Evolutionary conservation across 2,888 invertebrate genomes (phyloP).

Genomic region (Mythimna ferrago): DNA sequence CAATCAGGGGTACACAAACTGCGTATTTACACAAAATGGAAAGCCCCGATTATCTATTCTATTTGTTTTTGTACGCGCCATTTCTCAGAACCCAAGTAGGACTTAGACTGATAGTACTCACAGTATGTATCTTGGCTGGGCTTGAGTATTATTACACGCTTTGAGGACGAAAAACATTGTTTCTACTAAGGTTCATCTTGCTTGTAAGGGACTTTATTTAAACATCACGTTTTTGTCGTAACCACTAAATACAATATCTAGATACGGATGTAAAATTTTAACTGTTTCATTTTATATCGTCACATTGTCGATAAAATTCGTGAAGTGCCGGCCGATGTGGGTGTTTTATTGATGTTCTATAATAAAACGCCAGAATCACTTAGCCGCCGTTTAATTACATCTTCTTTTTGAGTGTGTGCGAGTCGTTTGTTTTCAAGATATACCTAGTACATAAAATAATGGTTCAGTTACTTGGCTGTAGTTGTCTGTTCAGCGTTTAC

Average conservation of each 20-base stretch:
- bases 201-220: neutral
- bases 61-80: slow-evolving; percentile 33
- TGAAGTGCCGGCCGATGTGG: slow-evolving; percentile 66
- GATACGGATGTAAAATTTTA: slow-evolving; percentile 70
- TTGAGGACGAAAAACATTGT: neutral
- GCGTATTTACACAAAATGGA: slow-evolving; percentile 40
- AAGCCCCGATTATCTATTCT: slow-evolving; percentile 29
- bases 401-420: slow-evolving; percentile 27
- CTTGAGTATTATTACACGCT: neutral
- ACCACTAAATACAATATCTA: slow-evolving; percentile 63
- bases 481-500: neutral
- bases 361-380: slow-evolving; percentile 71
- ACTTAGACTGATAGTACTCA: neutral
- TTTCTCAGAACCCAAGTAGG: slow-evolving; percentile 27
- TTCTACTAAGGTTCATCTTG: neutral
- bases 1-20: slow-evolving; percentile 38
- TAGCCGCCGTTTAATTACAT: slow-evolving; percentile 63
- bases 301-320: slow-evolving; percentile 73
- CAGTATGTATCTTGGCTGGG: neutral
- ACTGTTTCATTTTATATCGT: slow-evolving; percentile 59
- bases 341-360: slow-evolving; percentile 73
- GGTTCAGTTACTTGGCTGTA: neutral
- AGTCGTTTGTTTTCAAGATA: slow-evolving; percentile 20
- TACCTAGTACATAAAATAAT: slow-evolving; percentile 9
- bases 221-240: slow-evolving; percentile 28